Evolutionary conservation across 2,797 vertebrate species (phyloP), one percentile per base, ranked within the genome.

Genomic region (Antrozous pallidus): DNA sequence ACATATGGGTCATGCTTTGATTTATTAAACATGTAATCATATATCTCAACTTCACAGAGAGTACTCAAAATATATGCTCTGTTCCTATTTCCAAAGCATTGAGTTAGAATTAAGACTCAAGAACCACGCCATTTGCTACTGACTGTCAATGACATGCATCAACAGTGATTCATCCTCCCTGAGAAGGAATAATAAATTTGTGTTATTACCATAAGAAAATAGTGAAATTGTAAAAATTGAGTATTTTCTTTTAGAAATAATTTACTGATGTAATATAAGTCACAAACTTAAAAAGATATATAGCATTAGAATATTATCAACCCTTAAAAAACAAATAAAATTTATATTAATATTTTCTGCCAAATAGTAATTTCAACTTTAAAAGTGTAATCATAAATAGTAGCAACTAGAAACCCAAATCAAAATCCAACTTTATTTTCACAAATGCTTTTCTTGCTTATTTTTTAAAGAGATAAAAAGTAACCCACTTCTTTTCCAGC

Each of bases 301-400:
- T 2, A 79, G 7, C 65, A 51, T 70, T 85, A 95, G 95, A 96
- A 93, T 85, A 96, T 36, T 36, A 82, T 69, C 67, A 81, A 88
- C 3, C 28, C 49, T 93, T 96, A 71, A 96, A 94, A 88, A 61
- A 71, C 17, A 78, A 56, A 89, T 90, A 49, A 88, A 86, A 67
- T 87, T 77, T 77, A 26, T 83, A 92, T 87, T 89, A 95, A 79
- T 40, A 90, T 92, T 95, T 82, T 95, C 33, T 96, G 80, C 61
- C 77, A 96, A 90, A 79, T 31, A 95, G 40, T 31, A 61, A 87
- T 90, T 95, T 95, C 70, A 86, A 67, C 93, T 94, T 95, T 74
- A 42, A 93, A 94, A 93, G 65, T 85, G 6, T 26, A 90, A 94
- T 88, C 33, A 47, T 70, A 94, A 88, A 83, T 85, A 96, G 65